Conservation (phyloP, 2,797 vertebrate genomes). For the Stomatorhinus walkeri region DNA sequence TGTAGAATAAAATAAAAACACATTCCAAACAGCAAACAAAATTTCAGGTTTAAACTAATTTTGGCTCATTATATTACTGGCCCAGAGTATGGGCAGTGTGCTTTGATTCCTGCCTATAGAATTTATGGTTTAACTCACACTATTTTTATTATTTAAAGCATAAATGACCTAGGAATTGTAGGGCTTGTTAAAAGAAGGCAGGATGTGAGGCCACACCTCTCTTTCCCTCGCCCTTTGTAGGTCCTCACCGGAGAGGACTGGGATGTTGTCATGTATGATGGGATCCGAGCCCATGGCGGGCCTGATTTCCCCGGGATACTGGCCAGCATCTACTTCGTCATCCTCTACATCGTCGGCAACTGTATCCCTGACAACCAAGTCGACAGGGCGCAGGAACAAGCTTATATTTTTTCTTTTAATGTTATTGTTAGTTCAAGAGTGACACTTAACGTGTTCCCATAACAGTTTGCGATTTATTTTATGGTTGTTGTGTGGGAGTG, state of each 20-base stretch:
- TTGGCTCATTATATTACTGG: background rate
- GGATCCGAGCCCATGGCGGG: constrained; percentile 90
- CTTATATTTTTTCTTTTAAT: background rate
- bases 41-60: background rate
- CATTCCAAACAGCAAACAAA: background rate
- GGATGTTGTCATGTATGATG: constrained; percentile 89
- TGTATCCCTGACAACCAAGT: constrained; percentile 75
- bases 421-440: background rate
- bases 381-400: background rate
- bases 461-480: background rate
- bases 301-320: constrained; percentile 84
- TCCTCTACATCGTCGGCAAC: constrained; percentile 90
- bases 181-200: background rate
- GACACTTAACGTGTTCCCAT: background rate
- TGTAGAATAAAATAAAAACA: background rate
- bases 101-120: background rate
- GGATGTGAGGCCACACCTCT: background rate
- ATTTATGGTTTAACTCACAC: background rate
- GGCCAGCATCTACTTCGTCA: constrained; percentile 87
- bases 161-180: background rate
- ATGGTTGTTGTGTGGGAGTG: background rate
- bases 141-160: background rate
- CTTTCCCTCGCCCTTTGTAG: constrained; percentile 47
- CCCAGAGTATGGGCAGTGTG: background rate
- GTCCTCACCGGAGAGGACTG: constrained; percentile 92